A percentile compares a stretch with the other conserved stretches of the same genome.
phyloP scores from a whole-genome alignment of 2,797 vertebrate species.

The Carapus acus region DNA sequence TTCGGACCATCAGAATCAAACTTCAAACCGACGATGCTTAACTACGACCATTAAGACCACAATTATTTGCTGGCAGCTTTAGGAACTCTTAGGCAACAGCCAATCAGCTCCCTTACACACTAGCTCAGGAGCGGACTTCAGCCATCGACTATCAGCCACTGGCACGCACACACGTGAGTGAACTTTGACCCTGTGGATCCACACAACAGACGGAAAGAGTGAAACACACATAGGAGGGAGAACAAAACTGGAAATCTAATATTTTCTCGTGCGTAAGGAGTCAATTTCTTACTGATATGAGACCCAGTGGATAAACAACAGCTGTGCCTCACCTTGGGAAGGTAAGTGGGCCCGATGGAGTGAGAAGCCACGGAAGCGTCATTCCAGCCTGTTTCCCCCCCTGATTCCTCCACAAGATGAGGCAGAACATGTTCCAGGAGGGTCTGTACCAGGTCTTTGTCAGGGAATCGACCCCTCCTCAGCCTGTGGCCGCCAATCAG shows the following conservation, averaged over 20 bases:
- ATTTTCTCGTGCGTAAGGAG: not conserved
- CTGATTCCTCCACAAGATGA: slow-evolving; percentile 49
- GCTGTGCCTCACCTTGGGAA: slow-evolving; percentile 25
- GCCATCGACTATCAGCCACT: slow-evolving; percentile 31
- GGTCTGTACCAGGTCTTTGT: slow-evolving; percentile 73
- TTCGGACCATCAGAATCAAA: too few species aligned
- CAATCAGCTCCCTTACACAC: slow-evolving; percentile 21
- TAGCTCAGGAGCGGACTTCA: slow-evolving; percentile 52
- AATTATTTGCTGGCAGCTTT: not conserved
- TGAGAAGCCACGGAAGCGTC: slow-evolving; percentile 6
- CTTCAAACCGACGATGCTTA: too few species aligned
- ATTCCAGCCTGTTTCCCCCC: not conserved
- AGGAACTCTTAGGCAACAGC: slow-evolving; percentile 19
- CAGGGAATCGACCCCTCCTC: slow-evolving; percentile 40
- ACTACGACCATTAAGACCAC: slow-evolving; percentile 5
- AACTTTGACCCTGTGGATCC: slow-evolving; percentile 48
- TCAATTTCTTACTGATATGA: slow-evolving; percentile 17
- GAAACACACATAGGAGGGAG: slow-evolving; percentile 2
- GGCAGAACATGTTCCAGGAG: slow-evolving; percentile 75
- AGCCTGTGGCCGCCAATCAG: not conserved
- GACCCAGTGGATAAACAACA: slow-evolving; percentile 16
- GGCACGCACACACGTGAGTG: slow-evolving; percentile 16
- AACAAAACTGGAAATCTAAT: slow-evolving; percentile 12
- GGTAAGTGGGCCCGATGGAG: slow-evolving; percentile 27
- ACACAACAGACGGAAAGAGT: not conserved